phyloP scores from a whole-genome alignment of 2,888 invertebrate genomes.

The Dendrolimus houi region DNA sequence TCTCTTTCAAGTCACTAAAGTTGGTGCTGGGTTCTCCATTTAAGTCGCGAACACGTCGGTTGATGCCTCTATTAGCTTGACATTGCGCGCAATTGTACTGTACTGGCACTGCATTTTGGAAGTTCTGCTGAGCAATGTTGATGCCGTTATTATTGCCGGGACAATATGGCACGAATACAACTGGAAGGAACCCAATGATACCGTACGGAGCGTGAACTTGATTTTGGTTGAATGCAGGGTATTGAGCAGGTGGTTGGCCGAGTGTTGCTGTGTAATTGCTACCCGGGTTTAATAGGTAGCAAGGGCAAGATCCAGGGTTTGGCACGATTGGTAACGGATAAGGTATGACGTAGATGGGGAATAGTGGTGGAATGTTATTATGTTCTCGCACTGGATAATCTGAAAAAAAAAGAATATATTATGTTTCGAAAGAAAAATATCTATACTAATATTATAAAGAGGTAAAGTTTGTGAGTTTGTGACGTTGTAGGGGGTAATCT shows the following conservation, averaged over 20 bases:
- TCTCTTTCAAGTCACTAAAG: constrained; percentile 54
- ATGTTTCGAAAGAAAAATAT: too few species aligned
- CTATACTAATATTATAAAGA: too few species aligned
- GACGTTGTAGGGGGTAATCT: too few species aligned
- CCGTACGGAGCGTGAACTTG: constrained; percentile 71
- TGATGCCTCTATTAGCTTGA: constrained; percentile 47
- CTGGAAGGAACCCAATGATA: constrained; percentile 82
- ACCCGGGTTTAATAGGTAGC: constrained; percentile 77
- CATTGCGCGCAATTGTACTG: constrained; percentile 79
- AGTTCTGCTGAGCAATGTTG: constrained; percentile 72
- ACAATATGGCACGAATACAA: constrained; percentile 82
- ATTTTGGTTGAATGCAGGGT: constrained; percentile 22
- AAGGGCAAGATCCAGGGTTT: constrained; percentile 79
- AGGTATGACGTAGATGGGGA: constrained; percentile 75
- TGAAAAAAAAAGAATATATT: constrained; percentile 11
- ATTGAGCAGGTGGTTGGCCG: constrained; percentile 28
- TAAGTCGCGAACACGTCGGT: constrained; percentile 46
- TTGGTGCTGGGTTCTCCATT: constrained; percentile 49
- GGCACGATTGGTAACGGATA: constrained; percentile 78
- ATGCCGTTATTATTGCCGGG: constrained; percentile 68
- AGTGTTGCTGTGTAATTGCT: constrained; percentile 44
- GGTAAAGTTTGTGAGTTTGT: too few species aligned
- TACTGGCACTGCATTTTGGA: constrained; percentile 77
- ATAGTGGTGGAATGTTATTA: constrained; percentile 60
- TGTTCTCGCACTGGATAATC: constrained; percentile 50